These are phyloP conservation scores for Dysidea cf. avara DNA, from an alignment of 37 sponge, comb jelly and placozoan genomes.

Conservation along the genomic window DNA sequence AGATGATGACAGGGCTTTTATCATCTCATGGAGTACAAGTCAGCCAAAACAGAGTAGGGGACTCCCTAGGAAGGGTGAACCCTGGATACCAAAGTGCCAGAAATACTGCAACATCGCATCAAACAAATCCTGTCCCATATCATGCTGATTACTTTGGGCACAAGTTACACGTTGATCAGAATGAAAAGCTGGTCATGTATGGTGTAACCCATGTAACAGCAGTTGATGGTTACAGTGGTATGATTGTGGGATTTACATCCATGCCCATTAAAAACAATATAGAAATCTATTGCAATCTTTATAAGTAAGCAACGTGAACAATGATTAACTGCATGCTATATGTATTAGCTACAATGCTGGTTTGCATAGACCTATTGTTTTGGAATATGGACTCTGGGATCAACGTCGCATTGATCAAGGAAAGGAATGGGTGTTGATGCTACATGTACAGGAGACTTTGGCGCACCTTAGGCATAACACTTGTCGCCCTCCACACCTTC, in stretches of 20 bases:
- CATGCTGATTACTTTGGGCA: conserved; percentile 54
- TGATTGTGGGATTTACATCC: conserved; percentile 16
- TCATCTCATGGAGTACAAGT: too few relatives aligned
- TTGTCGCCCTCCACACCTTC: conserved; percentile 29
- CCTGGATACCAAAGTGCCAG: conserved; percentile 23
- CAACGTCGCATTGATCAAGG: conserved; percentile 67
- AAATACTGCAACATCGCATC: background rate
- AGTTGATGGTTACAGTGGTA: conserved; percentile 41
- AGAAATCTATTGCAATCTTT: conserved; percentile 33
- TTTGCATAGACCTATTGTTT: conserved; percentile 29
- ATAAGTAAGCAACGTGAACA: background rate
- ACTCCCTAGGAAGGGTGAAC: conserved; percentile 15
- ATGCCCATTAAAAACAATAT: conserved; percentile 56
- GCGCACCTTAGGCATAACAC: conserved; percentile 28
- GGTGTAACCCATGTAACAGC: conserved; percentile 47
- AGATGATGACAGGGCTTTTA: too few relatives aligned
- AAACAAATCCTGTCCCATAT: conserved; percentile 47
- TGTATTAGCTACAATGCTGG: too few relatives aligned
- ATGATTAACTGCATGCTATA: background rate
- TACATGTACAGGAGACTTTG: conserved; percentile 52
- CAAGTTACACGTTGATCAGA: conserved; percentile 54
- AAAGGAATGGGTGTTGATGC: conserved; percentile 52
- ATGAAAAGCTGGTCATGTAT: conserved; percentile 53
- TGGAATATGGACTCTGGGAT: conserved; percentile 68
- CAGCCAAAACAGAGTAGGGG: conserved; percentile 31